phyloP scores from a whole-genome alignment of 2,113 vertebrate genomes.

The rabbit (Oryctolagus cuniculus) region mOryCun1.1 NC_091447.1:57875001-57875500 shows the following conservation, averaged over 20 bases:
- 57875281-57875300: no score
- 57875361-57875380: no score
- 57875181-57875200: constrained; percentile 95
- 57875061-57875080: constrained; percentile 95
- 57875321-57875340: no score
- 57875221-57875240: constrained; percentile 88
- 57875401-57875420: neutral
- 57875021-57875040: no score
- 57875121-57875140: constrained; percentile 96
- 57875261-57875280: no score
- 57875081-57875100: constrained; percentile 95
- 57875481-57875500: neutral
- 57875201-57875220: constrained; percentile 95
- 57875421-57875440: neutral
- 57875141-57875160: constrained; percentile 96
- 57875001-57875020: no score
- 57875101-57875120: constrained; percentile 97
- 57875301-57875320: no score
- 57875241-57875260: no score
- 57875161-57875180: constrained; percentile 96
- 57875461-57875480: fast-evolving
- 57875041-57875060: no score
- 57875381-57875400: no score
- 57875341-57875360: no score
- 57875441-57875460: no score